phyloP scores from a whole-genome alignment of 2,113 vertebrate genomes.

The Syngnathus scovelli region DNA sequence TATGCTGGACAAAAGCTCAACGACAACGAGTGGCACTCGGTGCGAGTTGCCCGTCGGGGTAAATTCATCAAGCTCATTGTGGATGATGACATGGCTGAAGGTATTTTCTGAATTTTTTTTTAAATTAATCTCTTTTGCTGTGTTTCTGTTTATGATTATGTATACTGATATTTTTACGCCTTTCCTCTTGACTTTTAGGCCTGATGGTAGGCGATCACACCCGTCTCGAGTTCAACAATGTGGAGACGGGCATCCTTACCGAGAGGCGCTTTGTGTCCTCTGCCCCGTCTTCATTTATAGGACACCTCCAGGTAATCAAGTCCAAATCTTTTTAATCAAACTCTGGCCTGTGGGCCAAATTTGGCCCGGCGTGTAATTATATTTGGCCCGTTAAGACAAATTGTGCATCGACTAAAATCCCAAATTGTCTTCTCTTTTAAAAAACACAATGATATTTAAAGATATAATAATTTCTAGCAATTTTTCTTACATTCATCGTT shows the following conservation, averaged over 20 bases:
- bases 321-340: neutral
- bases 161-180: neutral
- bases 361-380: too few species aligned
- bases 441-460: too few species aligned
- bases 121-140: neutral
- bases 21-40: constrained; percentile 96
- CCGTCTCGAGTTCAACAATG: constrained; percentile 94
- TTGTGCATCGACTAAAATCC: too few species aligned
- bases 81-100: constrained; percentile 93
- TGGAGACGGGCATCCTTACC: constrained; percentile 93
- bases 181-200: constrained; percentile 62
- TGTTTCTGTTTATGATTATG: too few species aligned
- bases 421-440: too few species aligned
- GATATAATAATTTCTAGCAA: too few species aligned
- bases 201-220: constrained; percentile 96
- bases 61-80: constrained; percentile 89
- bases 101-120: constrained; percentile 57
- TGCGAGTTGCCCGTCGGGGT: constrained; percentile 87
- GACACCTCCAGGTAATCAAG: constrained; percentile 78
- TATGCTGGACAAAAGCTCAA: constrained; percentile 97
- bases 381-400: too few species aligned
- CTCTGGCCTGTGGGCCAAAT: too few species aligned
- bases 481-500: too few species aligned
- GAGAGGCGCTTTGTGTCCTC: constrained; percentile 89
- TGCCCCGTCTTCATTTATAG: constrained; percentile 89